These are phyloP conservation scores for Ellobius talpinus DNA, from an alignment of 2,113 vertebrate genomes.

Conservation along the genomic window DNA sequence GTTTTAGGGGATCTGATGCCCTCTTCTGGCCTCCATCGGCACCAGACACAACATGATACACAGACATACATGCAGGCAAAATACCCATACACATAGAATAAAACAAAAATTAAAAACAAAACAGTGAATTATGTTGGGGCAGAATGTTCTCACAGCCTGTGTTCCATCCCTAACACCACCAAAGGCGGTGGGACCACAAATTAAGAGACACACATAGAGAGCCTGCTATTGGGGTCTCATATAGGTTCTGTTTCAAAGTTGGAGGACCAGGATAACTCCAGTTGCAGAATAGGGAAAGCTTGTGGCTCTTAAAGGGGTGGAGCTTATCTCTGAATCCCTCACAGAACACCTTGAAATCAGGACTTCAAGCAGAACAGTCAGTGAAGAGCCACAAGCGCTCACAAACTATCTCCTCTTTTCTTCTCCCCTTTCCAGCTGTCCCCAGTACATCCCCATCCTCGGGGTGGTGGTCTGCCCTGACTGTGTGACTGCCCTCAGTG, in stretches of 20 bases:
- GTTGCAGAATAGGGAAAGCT: not conserved
- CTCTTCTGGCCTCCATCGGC: not conserved
- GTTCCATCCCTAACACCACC: not conserved
- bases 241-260: not conserved
- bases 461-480: not conserved
- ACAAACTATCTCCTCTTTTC: accelerated
- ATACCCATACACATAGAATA: not conserved
- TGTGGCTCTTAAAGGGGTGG: not conserved
- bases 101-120: not conserved
- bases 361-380: not conserved
- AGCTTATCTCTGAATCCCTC: not conserved
- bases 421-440: not conserved
- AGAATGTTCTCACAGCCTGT: not conserved
- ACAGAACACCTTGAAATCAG: not conserved
- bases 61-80: not conserved
- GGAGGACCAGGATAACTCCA: not conserved
- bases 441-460: accelerated
- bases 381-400: not conserved
- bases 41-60: not conserved
- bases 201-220: not conserved
- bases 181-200: not conserved
- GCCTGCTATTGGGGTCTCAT: not conserved
- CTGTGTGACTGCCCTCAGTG: not conserved
- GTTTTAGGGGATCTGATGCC: not conserved
- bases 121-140: not conserved